A percentile compares a stretch with the other conserved stretches of the same genome.
Conservation (phyloP, 2,113 vertebrate species). For the Potamarius usumacintae region DNA sequence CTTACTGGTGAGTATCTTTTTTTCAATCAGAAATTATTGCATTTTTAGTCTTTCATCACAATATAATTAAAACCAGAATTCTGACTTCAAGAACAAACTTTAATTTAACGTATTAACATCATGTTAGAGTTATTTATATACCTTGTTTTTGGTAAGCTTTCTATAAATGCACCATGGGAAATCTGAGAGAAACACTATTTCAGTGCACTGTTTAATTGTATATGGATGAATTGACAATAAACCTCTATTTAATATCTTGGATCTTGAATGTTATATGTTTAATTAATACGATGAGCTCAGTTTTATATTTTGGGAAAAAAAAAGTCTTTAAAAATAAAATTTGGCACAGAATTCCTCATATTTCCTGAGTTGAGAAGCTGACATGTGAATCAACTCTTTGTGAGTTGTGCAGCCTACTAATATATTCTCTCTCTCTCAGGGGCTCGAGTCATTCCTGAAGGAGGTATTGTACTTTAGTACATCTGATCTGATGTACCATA, state of each 20-base stretch:
- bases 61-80: neutral
- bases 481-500: neutral
- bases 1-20: conserved; percentile 64
- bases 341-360: conserved; percentile 60
- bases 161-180: no score
- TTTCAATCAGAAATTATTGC: neutral
- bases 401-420: conserved; percentile 54
- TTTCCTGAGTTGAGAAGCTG: conserved; percentile 52
- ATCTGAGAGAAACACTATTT: no score
- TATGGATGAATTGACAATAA: no score
- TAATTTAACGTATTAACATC: neutral
- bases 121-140: no score
- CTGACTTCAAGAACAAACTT: neutral
- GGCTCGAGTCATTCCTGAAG: conserved; percentile 77
- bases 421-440: conserved; percentile 66
- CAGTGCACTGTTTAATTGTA: no score
- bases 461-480: conserved; percentile 57
- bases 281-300: neutral
- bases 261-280: neutral
- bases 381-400: conserved; percentile 70
- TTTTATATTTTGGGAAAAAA: neutral
- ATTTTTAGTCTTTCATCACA: neutral
- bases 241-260: no score
- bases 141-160: no score
- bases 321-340: conserved; percentile 61